Conservation (phyloP, 1,140 invertebrate genomes). For the Saccostrea cuccullata region DNA sequence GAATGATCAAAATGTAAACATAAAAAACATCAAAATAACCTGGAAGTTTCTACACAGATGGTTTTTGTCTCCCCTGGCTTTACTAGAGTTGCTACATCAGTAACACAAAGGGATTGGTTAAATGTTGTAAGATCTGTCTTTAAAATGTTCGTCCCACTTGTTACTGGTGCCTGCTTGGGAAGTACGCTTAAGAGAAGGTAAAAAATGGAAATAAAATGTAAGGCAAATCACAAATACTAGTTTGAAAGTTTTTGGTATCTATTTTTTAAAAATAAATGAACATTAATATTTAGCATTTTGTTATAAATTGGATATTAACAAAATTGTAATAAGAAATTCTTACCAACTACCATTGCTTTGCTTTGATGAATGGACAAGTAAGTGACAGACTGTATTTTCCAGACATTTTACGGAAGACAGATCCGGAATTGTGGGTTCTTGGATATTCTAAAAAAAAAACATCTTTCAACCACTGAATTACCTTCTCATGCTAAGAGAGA, state of each 20-base stretch:
- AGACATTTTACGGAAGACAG: conserved; percentile 22
- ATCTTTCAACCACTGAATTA: no score
- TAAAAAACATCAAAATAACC: not conserved
- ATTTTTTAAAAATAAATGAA: not conserved
- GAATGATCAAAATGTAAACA: not conserved
- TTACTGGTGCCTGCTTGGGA: not conserved
- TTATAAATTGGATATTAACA: no score
- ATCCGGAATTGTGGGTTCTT: not conserved
- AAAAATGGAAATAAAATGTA: not conserved
- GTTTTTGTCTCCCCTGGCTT: not conserved
- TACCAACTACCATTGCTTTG: not conserved
- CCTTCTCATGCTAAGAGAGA: no score
- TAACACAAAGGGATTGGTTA: conserved; percentile 18
- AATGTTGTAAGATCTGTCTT: not conserved
- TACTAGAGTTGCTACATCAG: not conserved
- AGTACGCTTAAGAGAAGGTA: not conserved
- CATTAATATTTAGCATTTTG: not conserved
- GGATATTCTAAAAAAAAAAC: not conserved
- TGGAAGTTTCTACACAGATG: not conserved
- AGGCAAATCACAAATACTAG: not conserved
- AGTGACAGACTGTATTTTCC: conserved; percentile 21
- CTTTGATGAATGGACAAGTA: not conserved
- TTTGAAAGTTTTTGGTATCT: not conserved
- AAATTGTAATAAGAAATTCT: not conserved
- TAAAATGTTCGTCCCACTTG: not conserved